A percentile compares a stretch with the other conserved stretches of the same genome.
Evolutionary conservation across 2,113 vertebrate genomes (phyloP).

Genomic region (Chlamydotis undulata): DNA sequence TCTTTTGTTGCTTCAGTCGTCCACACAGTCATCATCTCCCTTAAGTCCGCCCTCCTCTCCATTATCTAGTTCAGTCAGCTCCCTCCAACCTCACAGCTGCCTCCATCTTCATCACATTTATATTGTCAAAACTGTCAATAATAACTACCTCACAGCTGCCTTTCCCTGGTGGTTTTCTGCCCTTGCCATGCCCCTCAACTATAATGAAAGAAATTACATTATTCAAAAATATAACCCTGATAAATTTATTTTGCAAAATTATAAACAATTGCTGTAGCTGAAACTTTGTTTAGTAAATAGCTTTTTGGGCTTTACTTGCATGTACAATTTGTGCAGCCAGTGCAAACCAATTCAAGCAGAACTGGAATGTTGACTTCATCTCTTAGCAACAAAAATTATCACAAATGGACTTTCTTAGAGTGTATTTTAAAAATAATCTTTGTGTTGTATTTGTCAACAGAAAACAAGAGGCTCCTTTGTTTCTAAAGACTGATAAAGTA

Average conservation of each 20-base stretch:
- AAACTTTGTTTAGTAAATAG: background rate
- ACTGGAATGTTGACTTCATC: background rate
- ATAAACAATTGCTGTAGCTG: background rate
- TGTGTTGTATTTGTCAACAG: background rate
- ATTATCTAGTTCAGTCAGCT: background rate
- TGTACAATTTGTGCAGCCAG: background rate
- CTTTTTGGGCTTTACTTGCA: background rate
- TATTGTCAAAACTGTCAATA: background rate
- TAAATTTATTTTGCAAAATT: background rate
- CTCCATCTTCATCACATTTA: background rate
- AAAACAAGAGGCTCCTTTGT: background rate
- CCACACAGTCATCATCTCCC: background rate
- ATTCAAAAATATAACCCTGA: background rate
- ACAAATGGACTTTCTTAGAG: background rate
- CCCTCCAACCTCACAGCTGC: background rate
- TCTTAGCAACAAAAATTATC: background rate
- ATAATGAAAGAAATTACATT: background rate
- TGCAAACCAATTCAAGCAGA: background rate
- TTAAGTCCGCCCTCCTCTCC: background rate
- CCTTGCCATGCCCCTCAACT: background rate
- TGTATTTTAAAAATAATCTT: background rate
- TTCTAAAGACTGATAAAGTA: background rate
- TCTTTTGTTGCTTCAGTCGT: background rate
- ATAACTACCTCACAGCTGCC: rapidly evolving
- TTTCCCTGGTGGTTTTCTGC: background rate